Evolutionary conservation across 1,140 invertebrate species (phyloP), one percentile per base, ranked within the genome.

Genomic region (Goniozus legneri): DNA sequence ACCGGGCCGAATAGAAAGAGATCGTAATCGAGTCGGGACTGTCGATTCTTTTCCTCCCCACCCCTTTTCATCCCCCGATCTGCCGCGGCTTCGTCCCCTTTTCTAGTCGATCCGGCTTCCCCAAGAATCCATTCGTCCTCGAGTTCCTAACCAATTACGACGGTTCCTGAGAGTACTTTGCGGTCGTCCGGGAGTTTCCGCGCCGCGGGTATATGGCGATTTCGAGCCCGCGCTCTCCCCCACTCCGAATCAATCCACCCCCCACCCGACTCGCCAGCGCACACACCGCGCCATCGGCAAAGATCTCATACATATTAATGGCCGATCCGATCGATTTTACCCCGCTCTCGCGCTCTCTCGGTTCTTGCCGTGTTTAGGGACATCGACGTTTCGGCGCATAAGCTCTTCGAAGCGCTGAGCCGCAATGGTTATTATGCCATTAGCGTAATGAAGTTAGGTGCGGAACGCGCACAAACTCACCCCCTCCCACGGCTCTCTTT

Each of bases 221-320:
- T 27, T 10, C 24, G 42, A 39, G n/a, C n/a, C 15, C 6, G 31
- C 41, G 41, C 44, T 49, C 51, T 49, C 48, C n/a, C 16, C 15
- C 4, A n/a, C n/a, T 27, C 4, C 39, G 31, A 4, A 18, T 12
- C 22, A 3, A 8, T 7, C 15, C 18, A 18, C 14, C 14, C 7
- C 30, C 20, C 6, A 8, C 21, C n/a, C 16, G 30, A 7, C 14
- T 18, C 14, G n/a, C 12, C 6, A 20, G 10, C 19, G 39, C 32
- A 19, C 22, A 19, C 20, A 2, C 6, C 16, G 19, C 21, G 6
- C 39, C 50, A 52, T 44, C 44, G 52, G 37, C 41, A 33, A 64
- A 65, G 61, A 65, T 66, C 65, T 73, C 68, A 73, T 73, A 63
- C 68, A 73, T 73, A 72, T 73, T 73, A 71, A 73, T 72, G 57